Percentiles rank a stretch among this genome's conserved stretches.
Evolutionary conservation across 2,888 invertebrate genomes (phyloP).

Genomic region (Cataglyphis albicans): DNA sequence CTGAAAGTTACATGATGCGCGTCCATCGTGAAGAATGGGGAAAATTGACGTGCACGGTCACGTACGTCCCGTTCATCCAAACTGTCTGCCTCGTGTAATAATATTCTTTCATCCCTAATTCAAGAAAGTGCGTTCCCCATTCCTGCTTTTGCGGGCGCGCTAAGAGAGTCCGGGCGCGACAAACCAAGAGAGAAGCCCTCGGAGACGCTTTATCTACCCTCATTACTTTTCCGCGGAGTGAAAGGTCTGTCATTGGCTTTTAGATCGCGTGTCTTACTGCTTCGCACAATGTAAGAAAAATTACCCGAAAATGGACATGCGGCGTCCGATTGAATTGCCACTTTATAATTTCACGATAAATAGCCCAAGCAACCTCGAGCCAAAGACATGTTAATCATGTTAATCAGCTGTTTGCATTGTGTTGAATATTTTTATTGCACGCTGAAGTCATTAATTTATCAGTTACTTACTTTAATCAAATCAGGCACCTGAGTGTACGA

Average conservation of each 20-base stretch:
- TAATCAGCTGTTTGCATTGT: background rate
- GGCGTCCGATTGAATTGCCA: background rate
- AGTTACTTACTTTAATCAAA: constrained; percentile 19
- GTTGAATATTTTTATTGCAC: background rate
- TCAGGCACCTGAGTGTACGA: background rate
- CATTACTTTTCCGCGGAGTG: constrained; percentile 32
- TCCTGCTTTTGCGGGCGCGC: constrained; percentile 8
- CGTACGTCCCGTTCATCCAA: constrained; percentile 49
- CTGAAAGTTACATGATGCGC: constrained; percentile 24
- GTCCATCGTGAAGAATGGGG: constrained; percentile 23
- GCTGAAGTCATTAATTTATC: background rate
- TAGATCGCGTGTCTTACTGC: background rate
- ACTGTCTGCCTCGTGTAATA: constrained; percentile 41
- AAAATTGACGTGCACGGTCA: constrained; percentile 42
- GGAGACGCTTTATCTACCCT: background rate
- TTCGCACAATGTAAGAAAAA: constrained; percentile 2
- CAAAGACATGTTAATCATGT: background rate
- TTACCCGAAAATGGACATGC: background rate
- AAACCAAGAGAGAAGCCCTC: constrained; percentile 1
- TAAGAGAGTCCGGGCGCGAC: background rate
- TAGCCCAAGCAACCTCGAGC: background rate
- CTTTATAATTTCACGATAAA: background rate
- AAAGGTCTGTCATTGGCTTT: constrained; percentile 40
- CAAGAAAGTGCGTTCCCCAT: constrained; percentile 30
- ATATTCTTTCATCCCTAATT: constrained; percentile 57